Evolutionary conservation across 2,888 invertebrate genomes (phyloP), one percentile per base, ranked within the genome.

Genomic region (Oligia latruncula): DNA sequence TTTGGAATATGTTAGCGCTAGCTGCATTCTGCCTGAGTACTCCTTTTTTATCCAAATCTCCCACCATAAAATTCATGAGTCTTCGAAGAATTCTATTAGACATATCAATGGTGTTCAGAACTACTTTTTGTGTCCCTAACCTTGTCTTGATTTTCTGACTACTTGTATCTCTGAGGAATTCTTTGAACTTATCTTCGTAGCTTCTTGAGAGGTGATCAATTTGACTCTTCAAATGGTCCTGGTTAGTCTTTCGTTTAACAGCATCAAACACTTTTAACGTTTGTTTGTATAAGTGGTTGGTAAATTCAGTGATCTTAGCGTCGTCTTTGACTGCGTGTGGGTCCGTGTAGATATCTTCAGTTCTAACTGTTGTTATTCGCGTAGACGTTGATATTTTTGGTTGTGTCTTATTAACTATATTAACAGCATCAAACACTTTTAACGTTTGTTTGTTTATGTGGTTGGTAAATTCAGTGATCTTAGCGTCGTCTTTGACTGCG

Each of bases 31-130:
- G 82, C 72, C 90, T 88, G 0, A 88, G 55, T 0, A 74, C 62
- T 0, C 83, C 86, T 17, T 81, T 87, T 11, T 77, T 82, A 6
- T 89, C 87, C 80, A 92, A 81, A 49, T 92, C 90, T 0, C 84
- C 84, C 0, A 90, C 70, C 62, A 95, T 79, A 43, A 90, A 90
- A 46, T 93, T 92, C 0, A 92, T 71, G 0, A 95, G 66, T 9
- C 93, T 86, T 4, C 82, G 91, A 13, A 94, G 60, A 4, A 94
- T 90, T 9, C 85, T 84, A 71, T 93, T 91, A 0, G 95, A 95
- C 0, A 92, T 92, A 1, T 94, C 93, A 2, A 95, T 91, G 0
- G 91, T 92, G 60, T 95, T 94, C 0, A 95, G 79, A 15, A 95
- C 89, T 0, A 93, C 94, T 68, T 93, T 95, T 73, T 94, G 91